Percentiles rank a stretch among this genome's conserved stretches.
Conservation (phyloP, 2,797 vertebrate species). For the Neopelma chrysocephalum region DNA sequence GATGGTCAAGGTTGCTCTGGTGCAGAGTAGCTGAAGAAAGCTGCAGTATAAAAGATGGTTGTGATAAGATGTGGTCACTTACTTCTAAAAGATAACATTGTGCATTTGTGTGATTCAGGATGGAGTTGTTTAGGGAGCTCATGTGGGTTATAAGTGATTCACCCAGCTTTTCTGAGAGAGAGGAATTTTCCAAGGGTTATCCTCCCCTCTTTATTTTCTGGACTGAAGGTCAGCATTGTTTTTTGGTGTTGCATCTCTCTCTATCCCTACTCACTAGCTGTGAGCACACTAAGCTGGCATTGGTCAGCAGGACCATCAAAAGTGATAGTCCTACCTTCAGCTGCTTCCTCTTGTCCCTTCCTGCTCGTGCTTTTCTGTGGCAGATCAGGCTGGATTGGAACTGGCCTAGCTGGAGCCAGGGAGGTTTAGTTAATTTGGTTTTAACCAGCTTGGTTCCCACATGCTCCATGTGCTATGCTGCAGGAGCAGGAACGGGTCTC, state of each 20-base stretch:
- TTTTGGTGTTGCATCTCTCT: background rate
- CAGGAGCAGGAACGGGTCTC: background rate
- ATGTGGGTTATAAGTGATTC: background rate
- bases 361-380: background rate
- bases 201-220: background rate
- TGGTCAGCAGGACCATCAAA: background rate
- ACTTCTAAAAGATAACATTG: background rate
- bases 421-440: background rate
- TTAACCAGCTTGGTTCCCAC: background rate
- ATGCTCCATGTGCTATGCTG: accelerated
- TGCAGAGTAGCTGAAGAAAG: background rate
- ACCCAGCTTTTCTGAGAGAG: accelerated
- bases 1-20: background rate
- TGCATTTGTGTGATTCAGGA: background rate
- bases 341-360: background rate
- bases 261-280: background rate
- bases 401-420: background rate
- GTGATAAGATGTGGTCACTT: background rate
- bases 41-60: background rate
- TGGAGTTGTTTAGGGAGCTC: background rate
- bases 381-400: background rate
- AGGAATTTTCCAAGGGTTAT: background rate
- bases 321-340: background rate
- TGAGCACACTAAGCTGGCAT: accelerated
- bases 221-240: background rate